phyloP scores from a whole-genome alignment of 2,888 invertebrate genomes.

The Gryllus longicercus region DNA sequence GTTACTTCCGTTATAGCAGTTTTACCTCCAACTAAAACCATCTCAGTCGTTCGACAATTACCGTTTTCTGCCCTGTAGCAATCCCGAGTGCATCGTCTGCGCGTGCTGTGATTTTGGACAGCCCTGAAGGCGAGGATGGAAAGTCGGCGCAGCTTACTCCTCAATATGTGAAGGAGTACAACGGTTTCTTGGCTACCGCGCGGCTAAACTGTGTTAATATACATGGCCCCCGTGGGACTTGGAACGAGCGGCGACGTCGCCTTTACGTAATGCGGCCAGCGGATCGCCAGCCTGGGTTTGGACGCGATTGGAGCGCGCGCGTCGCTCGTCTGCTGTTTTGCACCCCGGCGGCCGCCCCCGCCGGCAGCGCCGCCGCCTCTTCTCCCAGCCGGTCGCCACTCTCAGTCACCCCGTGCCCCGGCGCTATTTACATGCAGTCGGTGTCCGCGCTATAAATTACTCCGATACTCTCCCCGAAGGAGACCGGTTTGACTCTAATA shows the following conservation, averaged over 20 bases:
- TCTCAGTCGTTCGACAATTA: too few relatives aligned
- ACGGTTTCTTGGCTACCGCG: background rate
- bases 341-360: too few relatives aligned
- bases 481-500: background rate
- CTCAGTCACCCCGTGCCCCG: too few relatives aligned
- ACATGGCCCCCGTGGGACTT: conserved; percentile 11
- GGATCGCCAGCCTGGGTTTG: too few relatives aligned
- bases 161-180: conserved; percentile 17
- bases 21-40: too few relatives aligned
- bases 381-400: too few relatives aligned
- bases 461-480: background rate
- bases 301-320: too few relatives aligned
- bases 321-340: too few relatives aligned
- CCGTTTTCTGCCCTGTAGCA: too few relatives aligned
- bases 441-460: background rate
- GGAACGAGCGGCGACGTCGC: background rate
- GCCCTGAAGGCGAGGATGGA: background rate
- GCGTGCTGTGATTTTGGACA: background rate
- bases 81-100: too few relatives aligned
- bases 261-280: background rate
- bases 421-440: background rate
- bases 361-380: too few relatives aligned
- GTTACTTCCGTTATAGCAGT: too few relatives aligned
- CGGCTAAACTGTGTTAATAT: conserved; percentile 17
- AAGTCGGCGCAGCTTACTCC: background rate